Evolutionary conservation across 2,797 vertebrate species (phyloP).

Genomic region (Sebastes kiyomatsui): DNA sequence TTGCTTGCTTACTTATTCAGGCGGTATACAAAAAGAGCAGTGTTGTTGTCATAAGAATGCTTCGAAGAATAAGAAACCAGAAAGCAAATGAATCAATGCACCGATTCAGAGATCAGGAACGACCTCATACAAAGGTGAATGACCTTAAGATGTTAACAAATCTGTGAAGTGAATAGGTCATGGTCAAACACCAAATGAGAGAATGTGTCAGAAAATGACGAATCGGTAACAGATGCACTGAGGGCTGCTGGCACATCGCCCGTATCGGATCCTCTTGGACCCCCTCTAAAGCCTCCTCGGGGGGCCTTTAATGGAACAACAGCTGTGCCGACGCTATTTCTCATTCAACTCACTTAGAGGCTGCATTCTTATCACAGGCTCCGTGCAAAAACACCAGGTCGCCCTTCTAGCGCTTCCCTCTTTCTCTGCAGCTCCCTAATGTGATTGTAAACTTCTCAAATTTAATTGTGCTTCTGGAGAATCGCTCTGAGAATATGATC

Average conservation of each 20-base stretch:
- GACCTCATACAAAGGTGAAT: not conserved
- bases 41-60: not conserved
- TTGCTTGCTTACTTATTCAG: not conserved
- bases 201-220: slow-evolving; percentile 37
- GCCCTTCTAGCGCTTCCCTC: slow-evolving; percentile 56
- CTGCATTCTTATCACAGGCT: slow-evolving; percentile 74
- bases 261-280: slow-evolving; percentile 52
- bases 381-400: slow-evolving; percentile 71
- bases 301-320: slow-evolving; percentile 77
- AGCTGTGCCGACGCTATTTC: slow-evolving; percentile 78
- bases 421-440: slow-evolving; percentile 68
- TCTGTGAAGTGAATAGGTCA: slow-evolving; percentile 34
- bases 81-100: not conserved
- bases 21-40: not conserved
- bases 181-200: slow-evolving; percentile 18
- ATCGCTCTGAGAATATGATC: slow-evolving; percentile 72
- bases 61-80: not conserved
- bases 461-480: slow-evolving; percentile 72
- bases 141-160: not conserved
- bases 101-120: not conserved
- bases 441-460: slow-evolving; percentile 78
- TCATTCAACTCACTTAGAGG: slow-evolving; percentile 81
- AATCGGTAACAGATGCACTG: slow-evolving; percentile 43
- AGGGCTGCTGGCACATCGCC: slow-evolving; percentile 60
- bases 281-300: slow-evolving; percentile 62